These are phyloP conservation scores for Balanococcus diminutus DNA, from an alignment of 2,888 invertebrate genomes.

Conservation along the genomic window DNA sequence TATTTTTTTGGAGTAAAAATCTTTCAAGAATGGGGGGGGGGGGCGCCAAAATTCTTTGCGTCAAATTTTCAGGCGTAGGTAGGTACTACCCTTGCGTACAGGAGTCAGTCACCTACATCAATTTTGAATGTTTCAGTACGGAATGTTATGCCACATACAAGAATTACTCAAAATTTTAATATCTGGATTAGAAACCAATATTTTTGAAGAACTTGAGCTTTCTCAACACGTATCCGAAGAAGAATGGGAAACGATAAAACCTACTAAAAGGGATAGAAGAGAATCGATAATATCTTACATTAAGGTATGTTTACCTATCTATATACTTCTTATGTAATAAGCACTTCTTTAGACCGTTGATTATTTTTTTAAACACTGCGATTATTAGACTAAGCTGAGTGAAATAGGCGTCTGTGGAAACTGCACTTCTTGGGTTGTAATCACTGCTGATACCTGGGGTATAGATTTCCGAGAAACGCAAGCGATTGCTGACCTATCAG, in stretches of 20 bases:
- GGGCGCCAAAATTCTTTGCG: too few relatives aligned
- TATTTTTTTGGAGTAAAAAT: too few relatives aligned
- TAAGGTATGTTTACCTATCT: constrained; percentile 67
- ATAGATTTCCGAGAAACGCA: constrained; percentile 57
- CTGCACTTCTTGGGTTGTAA: constrained; percentile 67
- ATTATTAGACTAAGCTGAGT: constrained; percentile 60
- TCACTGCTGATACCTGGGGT: constrained; percentile 69
- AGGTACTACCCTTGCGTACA: too few relatives aligned
- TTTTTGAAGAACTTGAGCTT: constrained; percentile 73
- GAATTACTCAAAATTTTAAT: constrained; percentile 73
- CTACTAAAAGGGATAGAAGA: constrained; percentile 72
- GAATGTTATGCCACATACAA: constrained; percentile 72
- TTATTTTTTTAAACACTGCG: neutral
- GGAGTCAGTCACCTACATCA: too few relatives aligned
- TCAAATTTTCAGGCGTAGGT: too few relatives aligned
- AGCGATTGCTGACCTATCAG: constrained; percentile 60
- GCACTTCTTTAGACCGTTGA: neutral
- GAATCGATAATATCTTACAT: constrained; percentile 70
- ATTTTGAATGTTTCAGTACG: constrained; percentile 59
- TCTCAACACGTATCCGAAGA: constrained; percentile 80
- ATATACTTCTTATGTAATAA: neutral
- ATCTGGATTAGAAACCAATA: constrained; percentile 72
- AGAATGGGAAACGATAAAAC: constrained; percentile 82
- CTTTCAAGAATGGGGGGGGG: too few relatives aligned
- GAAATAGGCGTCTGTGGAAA: constrained; percentile 64